Evolutionary conservation across 2,797 vertebrate species (phyloP), one percentile per base, ranked within the genome.

Genomic region (Acomys russatus): DNA sequence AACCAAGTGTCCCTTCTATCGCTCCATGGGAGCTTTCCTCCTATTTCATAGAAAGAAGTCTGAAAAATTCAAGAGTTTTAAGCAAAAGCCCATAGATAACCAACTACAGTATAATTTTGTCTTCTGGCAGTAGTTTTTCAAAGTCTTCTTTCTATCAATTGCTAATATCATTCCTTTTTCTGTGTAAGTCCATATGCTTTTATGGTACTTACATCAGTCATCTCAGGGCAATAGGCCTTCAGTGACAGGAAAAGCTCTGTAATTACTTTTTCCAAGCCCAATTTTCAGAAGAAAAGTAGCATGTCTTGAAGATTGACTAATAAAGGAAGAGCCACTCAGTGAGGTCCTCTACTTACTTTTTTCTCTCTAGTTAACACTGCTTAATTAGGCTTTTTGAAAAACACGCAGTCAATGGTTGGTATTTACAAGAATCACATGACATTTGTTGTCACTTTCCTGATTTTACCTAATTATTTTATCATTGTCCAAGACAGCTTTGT

Each of bases 391-490:
- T 64, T 56, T 73, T 22, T 73, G 38, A 17, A 9, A 44, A 84
- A 2, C 2, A 66, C 28, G 77, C 38, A 4, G 70, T 7, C 68
- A 59, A 10, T 22, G 35, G 6, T 7, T 77, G 18, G 20, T 91
- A 3, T 56, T 73, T 71, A 20, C 7, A 54, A 83, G n/a, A 5
- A 51, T 25, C 33, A 28, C 56, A 8, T 66, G 18, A 18, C 25
- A 10, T 38, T 30, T 88, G 23, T 87, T 51, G 51, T 59, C n/a
- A 77, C 2, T 90, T 90, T 70, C 44, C 20, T 83, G 68, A 22
- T 49, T 96, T 94, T 73, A 23, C 77, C 66, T 25, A 78, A 15
- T 91, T 76, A 73, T 89, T 70, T 82, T 44, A 87, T 71, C 14
- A 90, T 9, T 30, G 35, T 35, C 49, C 25, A 92, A 66, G 22